Evolutionary conservation across 2,797 vertebrate genomes (phyloP), one percentile per base, ranked within the genome.

Genomic region (Hydrolagus colliei): DNA sequence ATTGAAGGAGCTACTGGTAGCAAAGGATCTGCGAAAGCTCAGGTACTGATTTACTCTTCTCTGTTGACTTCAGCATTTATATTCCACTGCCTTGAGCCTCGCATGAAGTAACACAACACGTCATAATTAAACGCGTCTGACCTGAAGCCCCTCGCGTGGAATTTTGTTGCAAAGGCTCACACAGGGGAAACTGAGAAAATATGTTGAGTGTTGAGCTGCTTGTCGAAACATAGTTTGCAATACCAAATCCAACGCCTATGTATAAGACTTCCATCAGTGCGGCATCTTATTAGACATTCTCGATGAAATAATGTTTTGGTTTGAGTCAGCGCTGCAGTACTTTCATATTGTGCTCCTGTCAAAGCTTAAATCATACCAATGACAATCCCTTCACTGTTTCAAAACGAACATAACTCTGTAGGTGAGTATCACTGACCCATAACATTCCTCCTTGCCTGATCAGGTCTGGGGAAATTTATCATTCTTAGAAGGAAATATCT

Each of bases 11-110:
- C 92, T 94, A 73, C 91, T 98, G 87, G 89, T 92, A 86, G 94
- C 96, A 0, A 96, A 96, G 89, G 96, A 95, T 88, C 95, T 99
- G 0, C 93, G 94, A 85, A 98, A 97, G 90, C 96, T 99, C 89
- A 94, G 97, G 98, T 99, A 92, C 8, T 63, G 32, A 20, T 11
- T 18, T 18, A 62, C 59, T 63, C 1, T 77, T 77, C 75, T 61
- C 41, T 76, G 12, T 27, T 61, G 16, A 77, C 41, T 59, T 41
- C 20, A 73, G 72, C 2, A 10, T 73, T 73, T 22, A 73, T 16
- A 35, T 22, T 74, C 14, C 16, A 74, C 32, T 35, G 41, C 41
- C 41, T 52, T 52, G 52, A 20, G 71, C 18, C 79, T 41, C 71
- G 27, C 16, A 68, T 67, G 65, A 68, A 82, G 63, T 82, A 27